Evolutionary conservation across 2,797 vertebrate genomes (phyloP).

Genomic region (Uromys caudimaculatus): DNA sequence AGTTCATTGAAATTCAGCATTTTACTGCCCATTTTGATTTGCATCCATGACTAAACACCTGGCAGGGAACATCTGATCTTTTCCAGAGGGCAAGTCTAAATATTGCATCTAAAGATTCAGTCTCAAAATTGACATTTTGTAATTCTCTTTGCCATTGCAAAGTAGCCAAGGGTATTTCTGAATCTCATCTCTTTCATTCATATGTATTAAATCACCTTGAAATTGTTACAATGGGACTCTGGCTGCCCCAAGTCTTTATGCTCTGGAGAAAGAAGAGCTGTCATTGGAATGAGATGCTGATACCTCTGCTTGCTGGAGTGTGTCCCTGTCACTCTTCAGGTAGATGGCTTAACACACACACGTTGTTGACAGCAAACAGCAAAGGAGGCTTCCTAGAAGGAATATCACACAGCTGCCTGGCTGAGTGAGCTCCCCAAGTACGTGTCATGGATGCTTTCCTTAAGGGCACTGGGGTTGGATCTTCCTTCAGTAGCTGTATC

Average conservation of each 20-base stretch:
- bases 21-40: conserved; percentile 65
- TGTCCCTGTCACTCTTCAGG: conserved; percentile 80
- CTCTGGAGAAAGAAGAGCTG: conserved; percentile 75
- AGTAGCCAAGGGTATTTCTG: conserved; percentile 69
- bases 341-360: conserved; percentile 58
- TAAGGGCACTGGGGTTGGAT: conserved; percentile 7
- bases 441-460: conserved; percentile 32
- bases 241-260: conserved; percentile 55
- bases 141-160: conserved; percentile 66
- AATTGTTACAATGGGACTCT: conserved; percentile 76
- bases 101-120: conserved; percentile 57
- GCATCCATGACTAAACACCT: conserved; percentile 54
- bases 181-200: conserved; percentile 63
- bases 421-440: conserved; percentile 37
- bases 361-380: conserved; percentile 64
- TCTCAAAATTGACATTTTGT: conserved; percentile 67
- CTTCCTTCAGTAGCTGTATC: conserved; percentile 69
- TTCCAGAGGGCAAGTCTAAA: conserved; percentile 64
- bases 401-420: conserved; percentile 12
- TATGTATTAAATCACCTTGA: conserved; percentile 76
- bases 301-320: conserved; percentile 73
- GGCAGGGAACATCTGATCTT: conserved; percentile 45
- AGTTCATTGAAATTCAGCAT: conserved; percentile 50
- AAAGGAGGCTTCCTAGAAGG: conserved; percentile 66
- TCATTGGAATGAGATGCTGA: conserved; percentile 45